Conservation (phyloP, 2,888 invertebrate species). For the Rhogogaster chlorosoma region DNA sequence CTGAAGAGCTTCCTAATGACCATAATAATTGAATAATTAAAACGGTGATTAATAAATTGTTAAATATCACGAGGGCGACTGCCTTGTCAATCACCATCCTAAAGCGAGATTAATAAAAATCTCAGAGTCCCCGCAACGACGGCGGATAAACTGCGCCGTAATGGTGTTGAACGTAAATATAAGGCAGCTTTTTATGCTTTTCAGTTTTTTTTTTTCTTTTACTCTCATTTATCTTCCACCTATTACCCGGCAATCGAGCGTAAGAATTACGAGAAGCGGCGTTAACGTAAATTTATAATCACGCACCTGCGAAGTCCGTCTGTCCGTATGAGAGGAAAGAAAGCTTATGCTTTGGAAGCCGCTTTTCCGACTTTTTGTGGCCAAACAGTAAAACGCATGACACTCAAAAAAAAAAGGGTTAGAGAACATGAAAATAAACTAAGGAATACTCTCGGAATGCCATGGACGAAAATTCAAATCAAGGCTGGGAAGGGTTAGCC, state of each 20-base stretch:
- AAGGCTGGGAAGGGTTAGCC: neutral
- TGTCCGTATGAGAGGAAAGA: neutral
- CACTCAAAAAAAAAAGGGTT: constrained; percentile 17
- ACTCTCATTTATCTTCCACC: constrained; percentile 10
- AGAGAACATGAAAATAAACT: neutral
- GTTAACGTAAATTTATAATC: constrained; percentile 40
- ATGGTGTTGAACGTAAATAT: neutral
- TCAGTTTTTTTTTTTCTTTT: neutral
- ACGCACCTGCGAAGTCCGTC: constrained; percentile 13
- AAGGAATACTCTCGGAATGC: constrained; percentile 42
- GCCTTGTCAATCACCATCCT: neutral
- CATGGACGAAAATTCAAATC: constrained; percentile 47
- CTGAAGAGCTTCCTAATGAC: neutral
- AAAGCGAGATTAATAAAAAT: neutral
- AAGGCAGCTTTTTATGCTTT: neutral
- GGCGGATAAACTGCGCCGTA: neutral
- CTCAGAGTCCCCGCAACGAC: neutral
- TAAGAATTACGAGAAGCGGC: constrained; percentile 26
- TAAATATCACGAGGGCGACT: neutral
- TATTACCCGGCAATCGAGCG: constrained; percentile 33
- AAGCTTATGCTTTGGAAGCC: neutral
- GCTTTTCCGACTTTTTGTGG: neutral
- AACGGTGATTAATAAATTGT: neutral
- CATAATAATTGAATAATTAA: constrained; percentile 44
- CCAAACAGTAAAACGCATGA: constrained; percentile 11